Evolutionary conservation across 2,797 vertebrate genomes (phyloP), one percentile per base, ranked within the genome.

Genomic region (Myotis daubentonii): DNA sequence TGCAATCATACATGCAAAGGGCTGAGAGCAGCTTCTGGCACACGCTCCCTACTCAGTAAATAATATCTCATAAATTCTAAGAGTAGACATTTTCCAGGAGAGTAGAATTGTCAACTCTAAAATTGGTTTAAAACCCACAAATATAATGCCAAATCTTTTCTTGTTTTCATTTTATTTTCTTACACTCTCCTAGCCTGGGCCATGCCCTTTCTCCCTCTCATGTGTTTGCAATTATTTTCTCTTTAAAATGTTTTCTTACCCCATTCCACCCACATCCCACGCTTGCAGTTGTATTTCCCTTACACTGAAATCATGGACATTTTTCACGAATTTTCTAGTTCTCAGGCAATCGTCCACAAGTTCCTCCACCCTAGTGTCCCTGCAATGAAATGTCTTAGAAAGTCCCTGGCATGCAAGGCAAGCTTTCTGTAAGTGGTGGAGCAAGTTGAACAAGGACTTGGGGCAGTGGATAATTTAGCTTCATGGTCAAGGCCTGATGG

Each of bases 211-310:
- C 75, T 74, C 57, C 65, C 20, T 89, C 84, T 97, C 68, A 92
- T 93, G 75, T 98, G 98, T 97, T 98, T 98, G 94, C 95, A 97
- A 98, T 98, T 98, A 97, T 53, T 65, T 89, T 93, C 95, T 89
- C 57, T 95, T 96, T 97, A 82, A 96, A 89, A 89, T 55, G 81
- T 93, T 98, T 89, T 71, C 89, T 97, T 97, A 10, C 96, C 96
- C 92, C 87, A 93, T 91, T 53, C 94, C 93, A 75, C 76, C 89
- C 92, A 38, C 94, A 91, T 91, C 96, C 96, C 97, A 96, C 12
- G 11, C 95, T 96, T 94, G 93, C 93, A 96, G 89, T 90, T 94
- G 49, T 65, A 41, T 84, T 95, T 97, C 81, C 62, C 72, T 87
- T 20, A 83, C 78, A 85, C 93, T 89, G 85, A 93, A 97, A 79